These are phyloP conservation scores for Lymantria monacha DNA, from an alignment of 2,888 invertebrate genomes.

Conservation along the genomic window DNA sequence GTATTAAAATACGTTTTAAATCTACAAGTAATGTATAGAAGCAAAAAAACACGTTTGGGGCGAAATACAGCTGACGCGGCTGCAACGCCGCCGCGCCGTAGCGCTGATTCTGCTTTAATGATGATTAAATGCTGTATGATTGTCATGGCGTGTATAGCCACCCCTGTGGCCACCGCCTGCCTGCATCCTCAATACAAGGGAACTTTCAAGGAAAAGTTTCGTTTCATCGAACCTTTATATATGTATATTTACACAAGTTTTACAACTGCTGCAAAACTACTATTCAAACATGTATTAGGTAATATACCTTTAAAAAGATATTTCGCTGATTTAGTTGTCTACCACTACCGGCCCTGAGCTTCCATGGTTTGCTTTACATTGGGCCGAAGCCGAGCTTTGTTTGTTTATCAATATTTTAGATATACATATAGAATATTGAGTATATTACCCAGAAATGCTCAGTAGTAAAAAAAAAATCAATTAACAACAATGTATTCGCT, in stretches of 20 bases:
- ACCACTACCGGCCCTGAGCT: too few species aligned
- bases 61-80: conserved; percentile 65
- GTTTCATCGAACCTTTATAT: conserved; percentile 15
- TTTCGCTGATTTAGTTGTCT: too few species aligned
- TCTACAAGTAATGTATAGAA: conserved; percentile 39
- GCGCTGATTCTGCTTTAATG: conserved; percentile 77
- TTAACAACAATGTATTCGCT: too few species aligned
- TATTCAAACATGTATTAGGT: too few species aligned
- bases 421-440: too few species aligned
- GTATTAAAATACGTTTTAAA: conserved; percentile 38
- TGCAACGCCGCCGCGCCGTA: conserved; percentile 54
- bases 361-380: too few species aligned
- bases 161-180: conserved; percentile 15
- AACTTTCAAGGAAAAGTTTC: conserved; percentile 30
- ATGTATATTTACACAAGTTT: not conserved
- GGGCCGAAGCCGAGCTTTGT: too few species aligned
- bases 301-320: too few species aligned
- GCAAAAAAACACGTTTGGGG: conserved; percentile 62
- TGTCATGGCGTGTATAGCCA: conserved; percentile 57
- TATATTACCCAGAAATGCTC: too few species aligned
- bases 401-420: too few species aligned
- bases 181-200: conserved; percentile 16
- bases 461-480: too few species aligned
- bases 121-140: conserved; percentile 80
- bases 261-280: too few species aligned